These are phyloP conservation scores for Meliscaeva auricollis DNA, from an alignment of 2,888 invertebrate species.

Conservation along the genomic window DNA sequence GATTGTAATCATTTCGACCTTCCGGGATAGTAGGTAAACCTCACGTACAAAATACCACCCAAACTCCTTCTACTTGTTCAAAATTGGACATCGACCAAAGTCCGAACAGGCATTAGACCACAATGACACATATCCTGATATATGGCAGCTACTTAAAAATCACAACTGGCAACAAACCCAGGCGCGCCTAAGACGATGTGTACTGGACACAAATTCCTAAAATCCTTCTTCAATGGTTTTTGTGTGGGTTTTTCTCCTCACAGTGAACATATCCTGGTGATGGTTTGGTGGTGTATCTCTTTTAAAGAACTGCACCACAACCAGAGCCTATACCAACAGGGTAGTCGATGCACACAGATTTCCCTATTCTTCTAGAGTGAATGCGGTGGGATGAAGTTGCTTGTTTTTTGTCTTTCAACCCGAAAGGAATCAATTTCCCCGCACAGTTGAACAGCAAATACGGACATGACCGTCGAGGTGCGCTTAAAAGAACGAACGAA, in stretches of 20 bases:
- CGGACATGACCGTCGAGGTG: constrained; percentile 62
- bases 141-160: constrained; percentile 72
- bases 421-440: constrained; percentile 74
- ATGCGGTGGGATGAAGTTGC: not conserved
- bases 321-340: constrained; percentile 48
- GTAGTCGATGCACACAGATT: constrained; percentile 68
- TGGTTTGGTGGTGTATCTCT: constrained; percentile 11
- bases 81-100: constrained; percentile 70
- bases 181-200: constrained; percentile 74
- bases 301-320: constrained; percentile 36
- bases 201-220: constrained; percentile 74
- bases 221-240: constrained; percentile 55
- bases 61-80: not conserved
- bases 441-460: constrained; percentile 72
- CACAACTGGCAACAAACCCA: constrained; percentile 72
- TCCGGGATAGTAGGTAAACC: constrained; percentile 65
- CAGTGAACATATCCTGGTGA: no score
- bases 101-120: constrained; percentile 69
- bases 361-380: not conserved
- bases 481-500: constrained; percentile 7
- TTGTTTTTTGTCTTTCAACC: constrained; percentile 50
- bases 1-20: constrained; percentile 75
- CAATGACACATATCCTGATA: constrained; percentile 76
- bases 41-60: constrained; percentile 59
- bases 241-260: not conserved